Evolutionary conservation across 2,113 vertebrate species (phyloP).

Genomic region (Prionailurus viverrinus): DNA sequence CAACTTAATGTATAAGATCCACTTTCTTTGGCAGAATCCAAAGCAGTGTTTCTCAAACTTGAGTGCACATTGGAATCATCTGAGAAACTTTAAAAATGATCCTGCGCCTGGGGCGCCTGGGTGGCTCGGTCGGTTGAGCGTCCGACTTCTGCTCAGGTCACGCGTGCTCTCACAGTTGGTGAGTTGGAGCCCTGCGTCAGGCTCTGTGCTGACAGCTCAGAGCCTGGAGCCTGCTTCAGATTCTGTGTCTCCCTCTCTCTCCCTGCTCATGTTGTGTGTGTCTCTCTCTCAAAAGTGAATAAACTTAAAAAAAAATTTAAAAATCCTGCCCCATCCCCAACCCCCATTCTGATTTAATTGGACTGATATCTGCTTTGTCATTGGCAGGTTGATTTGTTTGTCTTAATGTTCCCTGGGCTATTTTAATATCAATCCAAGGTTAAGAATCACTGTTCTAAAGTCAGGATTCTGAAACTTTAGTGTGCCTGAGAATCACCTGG

Average conservation of each 20-base stretch:
- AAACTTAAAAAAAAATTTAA: not conserved
- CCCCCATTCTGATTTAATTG: conserved; percentile 61
- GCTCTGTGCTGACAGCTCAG: no score
- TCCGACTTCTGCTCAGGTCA: no score
- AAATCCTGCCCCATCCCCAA: not conserved
- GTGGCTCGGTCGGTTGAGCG: no score
- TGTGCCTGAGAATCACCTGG: not conserved
- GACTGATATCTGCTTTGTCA: not conserved
- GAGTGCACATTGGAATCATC: not conserved
- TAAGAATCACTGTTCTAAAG: conserved; percentile 45
- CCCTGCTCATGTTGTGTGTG: no score
- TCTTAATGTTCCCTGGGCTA: not conserved
- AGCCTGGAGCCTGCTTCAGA: no score
- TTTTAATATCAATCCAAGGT: conserved; percentile 63
- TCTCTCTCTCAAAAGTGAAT: no score
- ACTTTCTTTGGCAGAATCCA: conserved; percentile 20
- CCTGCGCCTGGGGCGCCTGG: not conserved
- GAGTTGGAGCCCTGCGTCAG: no score
- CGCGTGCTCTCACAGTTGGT: no score
- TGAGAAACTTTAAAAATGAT: conserved; percentile 42
- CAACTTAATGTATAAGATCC: conserved; percentile 45
- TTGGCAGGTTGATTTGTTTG: not conserved
- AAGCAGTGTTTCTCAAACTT: conserved; percentile 31
- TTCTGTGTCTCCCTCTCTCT: no score
- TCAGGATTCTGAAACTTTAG: not conserved